Base-by-base conservation (phyloP, 2,797 vertebrate species). In the Chrosomus eos region DNA sequence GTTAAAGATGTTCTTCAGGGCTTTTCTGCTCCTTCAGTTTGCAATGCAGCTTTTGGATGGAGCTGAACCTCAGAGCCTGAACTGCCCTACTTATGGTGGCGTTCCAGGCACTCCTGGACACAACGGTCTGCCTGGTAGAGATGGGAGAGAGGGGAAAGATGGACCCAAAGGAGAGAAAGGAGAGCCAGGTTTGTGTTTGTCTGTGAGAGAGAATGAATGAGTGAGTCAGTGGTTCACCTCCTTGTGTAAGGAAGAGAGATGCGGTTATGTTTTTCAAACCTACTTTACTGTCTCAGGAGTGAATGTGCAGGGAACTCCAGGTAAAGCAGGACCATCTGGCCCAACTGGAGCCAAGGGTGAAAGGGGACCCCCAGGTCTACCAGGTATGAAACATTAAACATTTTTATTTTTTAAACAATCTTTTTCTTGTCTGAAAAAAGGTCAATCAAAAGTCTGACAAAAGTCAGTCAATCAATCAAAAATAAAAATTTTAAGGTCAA, bases 121-220 rank as follows among this genome's bases (percentile, higher is more conserved):
- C 51, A 87, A 84, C 3, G 84, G 88, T 43, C 48, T 85, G 36
- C 81, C 86, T 71, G 88, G 86, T 3, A 83, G 79, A 82, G 79
- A 88, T 2, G 85, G 85, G 3, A 73, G 51, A 68, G 71, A 82
- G 33, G 86, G 86, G 1, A 80, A 33, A 80, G 88, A 87, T 1
- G 85, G 86, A 79, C 58, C 58, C 51, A 89, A 89, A 38, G 88
- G 88, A 73, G 86, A 89, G 38, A 87, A 81, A 26, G 86, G 86
- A 60, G 83, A 89, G 18, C 36, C 70, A 83, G 86, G 86, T 84
- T 28, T 45, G 64, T 81, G 53, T 66, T 48, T 66, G 48, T 53
- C 21, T 8, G 48, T 31, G 9, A 31, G 43, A 84, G 75, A 16
- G n/a, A 3, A 60, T 26, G 58, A 40, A 45, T 43, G 1, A 55